Conservation (phyloP, 2,113 vertebrate species). For the Zapornia atra region DNA sequence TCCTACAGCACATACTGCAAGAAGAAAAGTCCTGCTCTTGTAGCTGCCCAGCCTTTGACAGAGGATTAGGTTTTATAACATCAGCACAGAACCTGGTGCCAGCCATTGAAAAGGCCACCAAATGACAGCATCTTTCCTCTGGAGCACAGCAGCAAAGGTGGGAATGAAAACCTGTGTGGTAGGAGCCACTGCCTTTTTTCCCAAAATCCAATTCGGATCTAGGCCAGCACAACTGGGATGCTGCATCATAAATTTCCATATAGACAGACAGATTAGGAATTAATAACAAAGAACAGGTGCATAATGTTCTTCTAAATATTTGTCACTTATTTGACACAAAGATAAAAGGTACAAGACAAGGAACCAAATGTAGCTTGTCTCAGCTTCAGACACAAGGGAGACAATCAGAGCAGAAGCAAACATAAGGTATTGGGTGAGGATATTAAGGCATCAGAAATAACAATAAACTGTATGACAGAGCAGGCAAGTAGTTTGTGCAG, state of each 20-base stretch:
- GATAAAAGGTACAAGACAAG: neutral
- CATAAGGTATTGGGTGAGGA: neutral
- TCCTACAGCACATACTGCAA: rapidly evolving
- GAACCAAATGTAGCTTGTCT: neutral
- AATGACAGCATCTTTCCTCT: neutral
- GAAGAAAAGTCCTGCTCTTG: neutral
- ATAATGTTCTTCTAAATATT: neutral
- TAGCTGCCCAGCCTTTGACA: neutral
- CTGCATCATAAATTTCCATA: neutral
- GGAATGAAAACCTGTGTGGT: neutral
- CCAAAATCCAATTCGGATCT: neutral
- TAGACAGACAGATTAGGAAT: neutral
- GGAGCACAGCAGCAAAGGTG: rapidly evolving
- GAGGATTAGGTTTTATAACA: neutral
- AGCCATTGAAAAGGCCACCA: neutral
- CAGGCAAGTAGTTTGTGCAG: neutral
- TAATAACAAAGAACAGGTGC: neutral
- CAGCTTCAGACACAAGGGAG: neutral
- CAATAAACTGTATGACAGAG: neutral
- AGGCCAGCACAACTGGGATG: neutral
- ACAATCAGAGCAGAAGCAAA: neutral
- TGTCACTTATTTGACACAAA: neutral
- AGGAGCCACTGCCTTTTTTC: neutral
- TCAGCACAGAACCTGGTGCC: neutral
- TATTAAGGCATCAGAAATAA: neutral